These are phyloP conservation scores for Calliphora vomitoria DNA, from an alignment of 2,888 invertebrate species.

Conservation along the genomic window DNA sequence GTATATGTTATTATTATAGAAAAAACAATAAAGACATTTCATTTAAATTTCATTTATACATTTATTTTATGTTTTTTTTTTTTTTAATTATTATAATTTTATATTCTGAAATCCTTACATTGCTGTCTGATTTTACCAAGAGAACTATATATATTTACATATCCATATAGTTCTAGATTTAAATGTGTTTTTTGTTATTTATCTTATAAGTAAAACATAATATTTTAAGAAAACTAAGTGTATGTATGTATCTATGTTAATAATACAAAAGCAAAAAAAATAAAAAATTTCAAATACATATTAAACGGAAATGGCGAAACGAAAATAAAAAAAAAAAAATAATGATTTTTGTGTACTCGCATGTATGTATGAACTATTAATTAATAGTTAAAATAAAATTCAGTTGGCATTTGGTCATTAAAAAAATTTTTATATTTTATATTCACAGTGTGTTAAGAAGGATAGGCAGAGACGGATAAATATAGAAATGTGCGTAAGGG, in stretches of 20 bases:
- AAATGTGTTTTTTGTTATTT: constrained; percentile 12
- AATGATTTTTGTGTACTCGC: neutral
- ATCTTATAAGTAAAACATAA: constrained; percentile 47
- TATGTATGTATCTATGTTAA: constrained; percentile 4
- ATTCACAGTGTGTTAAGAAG: neutral
- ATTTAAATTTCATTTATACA: constrained; percentile 65
- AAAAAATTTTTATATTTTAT: neutral
- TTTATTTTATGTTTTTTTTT: constrained; percentile 57
- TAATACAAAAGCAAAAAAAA: constrained; percentile 15
- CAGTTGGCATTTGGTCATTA: neutral
- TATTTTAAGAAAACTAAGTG: constrained; percentile 13
- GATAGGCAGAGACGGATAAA: neutral
- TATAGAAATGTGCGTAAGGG: constrained; percentile 7
- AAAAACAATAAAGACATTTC: neutral
- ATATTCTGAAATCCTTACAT: constrained; percentile 56
- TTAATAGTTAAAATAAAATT: constrained; percentile 3
- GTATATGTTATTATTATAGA: neutral
- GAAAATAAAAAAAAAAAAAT: constrained; percentile 3
- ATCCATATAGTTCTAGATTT: constrained; percentile 33
- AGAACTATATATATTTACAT: constrained; percentile 53
- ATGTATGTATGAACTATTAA: constrained; percentile 8
- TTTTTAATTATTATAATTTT: constrained; percentile 29
- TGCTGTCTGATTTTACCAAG: constrained; percentile 49
- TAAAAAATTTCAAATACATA: neutral
- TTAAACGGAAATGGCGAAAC: neutral